These are phyloP conservation scores for Amphipoea lucens DNA, from an alignment of 2,888 invertebrate species.

Conservation along the genomic window DNA sequence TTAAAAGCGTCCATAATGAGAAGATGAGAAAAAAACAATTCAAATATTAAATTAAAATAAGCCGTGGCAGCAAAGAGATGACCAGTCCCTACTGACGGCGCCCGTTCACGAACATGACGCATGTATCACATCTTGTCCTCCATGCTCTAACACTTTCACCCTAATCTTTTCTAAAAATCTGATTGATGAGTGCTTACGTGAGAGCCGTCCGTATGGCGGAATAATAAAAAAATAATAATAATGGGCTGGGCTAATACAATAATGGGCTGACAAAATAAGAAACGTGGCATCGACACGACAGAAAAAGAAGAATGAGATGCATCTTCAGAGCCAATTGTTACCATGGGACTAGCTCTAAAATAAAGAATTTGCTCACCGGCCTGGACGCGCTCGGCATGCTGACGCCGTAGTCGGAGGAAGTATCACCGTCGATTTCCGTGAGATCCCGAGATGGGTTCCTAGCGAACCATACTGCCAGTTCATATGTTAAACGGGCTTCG, in stretches of 20 bases:
- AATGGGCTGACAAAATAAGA: background rate
- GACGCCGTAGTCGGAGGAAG: slow-evolving; percentile 73
- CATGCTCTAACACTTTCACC: background rate
- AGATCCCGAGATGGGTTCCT: slow-evolving; percentile 76
- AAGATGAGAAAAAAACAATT: too few species aligned
- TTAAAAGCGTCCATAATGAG: too few species aligned
- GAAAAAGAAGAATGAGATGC: background rate
- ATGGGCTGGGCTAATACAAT: too few species aligned
- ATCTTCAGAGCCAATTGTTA: background rate
- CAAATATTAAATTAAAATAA: too few species aligned
- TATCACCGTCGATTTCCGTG: slow-evolving; percentile 76
- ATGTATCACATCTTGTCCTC: background rate
- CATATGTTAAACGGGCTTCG: slow-evolving; percentile 93
- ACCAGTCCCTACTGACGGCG: too few species aligned
- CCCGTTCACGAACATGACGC: too few species aligned
- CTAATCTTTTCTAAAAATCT: background rate
- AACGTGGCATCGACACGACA: background rate
- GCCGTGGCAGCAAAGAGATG: too few species aligned
- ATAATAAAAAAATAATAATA: too few species aligned
- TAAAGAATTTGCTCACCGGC: slow-evolving; percentile 41
- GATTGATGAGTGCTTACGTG: background rate
- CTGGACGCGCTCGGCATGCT: slow-evolving; percentile 52
- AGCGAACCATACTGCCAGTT: slow-evolving; percentile 76
- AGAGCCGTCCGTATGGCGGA: too few species aligned
- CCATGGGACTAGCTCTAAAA: background rate